These are phyloP conservation scores for Tautogolabrus adspersus DNA, from an alignment of 2,113 vertebrate species.

Conservation along the genomic window DNA sequence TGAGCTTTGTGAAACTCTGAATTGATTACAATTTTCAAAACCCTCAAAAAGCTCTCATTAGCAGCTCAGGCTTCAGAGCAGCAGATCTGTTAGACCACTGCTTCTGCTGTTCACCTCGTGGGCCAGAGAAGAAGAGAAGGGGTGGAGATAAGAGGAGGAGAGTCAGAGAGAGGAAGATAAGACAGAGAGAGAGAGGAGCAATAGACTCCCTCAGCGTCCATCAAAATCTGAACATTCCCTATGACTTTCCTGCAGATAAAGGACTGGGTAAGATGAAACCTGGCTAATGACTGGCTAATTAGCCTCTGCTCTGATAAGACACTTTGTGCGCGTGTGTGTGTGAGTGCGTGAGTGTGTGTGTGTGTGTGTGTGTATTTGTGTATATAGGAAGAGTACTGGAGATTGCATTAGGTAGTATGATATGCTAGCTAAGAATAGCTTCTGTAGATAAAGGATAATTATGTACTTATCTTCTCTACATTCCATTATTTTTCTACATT, in stretches of 20 bases:
- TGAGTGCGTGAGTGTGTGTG: not conserved
- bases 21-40: constrained; percentile 61
- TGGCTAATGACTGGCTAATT: constrained; percentile 74
- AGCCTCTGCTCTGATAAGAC: constrained; percentile 56
- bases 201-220: constrained; percentile 63
- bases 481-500: constrained; percentile 5
- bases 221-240: constrained; percentile 55
- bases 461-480: constrained; percentile 22
- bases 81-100: constrained; percentile 13
- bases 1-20: constrained; percentile 44
- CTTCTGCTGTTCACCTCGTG: constrained; percentile 26
- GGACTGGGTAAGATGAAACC: constrained; percentile 67
- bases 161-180: constrained; percentile 61
- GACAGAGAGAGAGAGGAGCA: not conserved
- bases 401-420: constrained; percentile 5
- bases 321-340: constrained; percentile 4
- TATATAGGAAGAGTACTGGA: not conserved
- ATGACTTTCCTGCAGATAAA: constrained; percentile 52
- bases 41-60: constrained; percentile 63
- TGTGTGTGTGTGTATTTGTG: constrained; percentile 14
- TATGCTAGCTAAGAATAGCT: constrained; percentile 25
- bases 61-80: constrained; percentile 37
- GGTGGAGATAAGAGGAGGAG: constrained; percentile 54
- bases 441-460: constrained; percentile 13
- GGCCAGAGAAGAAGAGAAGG: constrained; percentile 35